Base-by-base conservation (phyloP, 2,113 vertebrate species). In the Prochilodus magdalenae region DNA sequence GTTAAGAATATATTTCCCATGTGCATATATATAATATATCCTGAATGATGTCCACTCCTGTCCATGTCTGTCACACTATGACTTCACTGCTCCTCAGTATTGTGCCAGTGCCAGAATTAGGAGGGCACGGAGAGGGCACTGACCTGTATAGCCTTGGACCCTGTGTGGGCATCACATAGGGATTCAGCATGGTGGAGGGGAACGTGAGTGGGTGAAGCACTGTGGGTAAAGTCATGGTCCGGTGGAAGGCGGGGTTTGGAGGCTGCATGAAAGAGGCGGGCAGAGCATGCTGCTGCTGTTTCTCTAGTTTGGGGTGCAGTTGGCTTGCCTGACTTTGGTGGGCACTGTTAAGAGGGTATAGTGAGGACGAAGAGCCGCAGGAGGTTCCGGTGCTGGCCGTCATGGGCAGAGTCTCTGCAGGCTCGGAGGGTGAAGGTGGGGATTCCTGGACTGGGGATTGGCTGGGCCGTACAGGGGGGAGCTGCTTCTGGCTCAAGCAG, bases 331-430 rank as follows among this genome's bases (percentile, higher is more conserved):
- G 27, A 51, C 15, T 26, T 3, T 24, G 57, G n/a, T 20, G 8
- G 57, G 57, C 57, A 18, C n/a, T 60, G 20, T 24, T 51, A 20
- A 53, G 49, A 29, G 65, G 49, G 51, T 33, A 55, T 3, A 79
- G 51, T 13, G 77, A 70, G 20, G 77, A 20, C 44, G 77, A 53
- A 24, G 77, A 79, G 24, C 65, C 57, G 15, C 77, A 79, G 65
- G 77, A 40, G 20, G 65, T 53, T 15, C 26, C 72, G 27, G 72
- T 29, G 47, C 72, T 79, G 63, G 63, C 49, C 1, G 77, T 79
- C 65, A 70, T 59, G 65, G 77, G 47, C 3, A 67, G n/a, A 15
- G 24, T 53, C 49, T 74, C 72, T 24, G n/a, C 26, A 13, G 44
- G 8, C 57, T 60, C 57, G 8, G 24, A 26, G 24, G 57, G 57